phyloP scores from a whole-genome alignment of 2,888 invertebrate species.

The Dicycla oo region DNA sequence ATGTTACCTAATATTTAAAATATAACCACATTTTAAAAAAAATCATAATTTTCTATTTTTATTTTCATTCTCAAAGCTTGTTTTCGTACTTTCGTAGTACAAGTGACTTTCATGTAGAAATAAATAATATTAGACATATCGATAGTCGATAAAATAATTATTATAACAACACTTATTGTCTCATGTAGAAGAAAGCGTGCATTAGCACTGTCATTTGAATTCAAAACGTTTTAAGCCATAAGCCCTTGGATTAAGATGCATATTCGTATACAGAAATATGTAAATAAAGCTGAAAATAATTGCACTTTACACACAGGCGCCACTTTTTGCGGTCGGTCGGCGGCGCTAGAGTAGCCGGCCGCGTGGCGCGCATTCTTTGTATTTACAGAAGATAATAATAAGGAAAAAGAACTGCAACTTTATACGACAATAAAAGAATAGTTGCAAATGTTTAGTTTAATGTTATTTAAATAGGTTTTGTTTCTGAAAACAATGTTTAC shows the following conservation, averaged over 20 bases:
- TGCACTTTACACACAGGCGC: conserved; percentile 60
- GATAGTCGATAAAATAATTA: conserved; percentile 57
- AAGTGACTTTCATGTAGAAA: not conserved
- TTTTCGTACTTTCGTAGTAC: not conserved
- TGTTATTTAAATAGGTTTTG: not conserved
- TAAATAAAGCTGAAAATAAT: conserved; percentile 63
- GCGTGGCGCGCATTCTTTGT: conserved; percentile 75
- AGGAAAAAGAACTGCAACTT: conserved; percentile 65
- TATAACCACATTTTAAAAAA: not conserved
- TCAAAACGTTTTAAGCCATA: conserved; percentile 30
- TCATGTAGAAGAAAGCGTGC: conserved; percentile 47
- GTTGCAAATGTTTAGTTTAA: conserved; percentile 4
- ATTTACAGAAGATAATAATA: conserved; percentile 56
- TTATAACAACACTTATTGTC: conserved; percentile 26
- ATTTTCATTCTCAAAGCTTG: not conserved
- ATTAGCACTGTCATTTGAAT: conserved; percentile 21
- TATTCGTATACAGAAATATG: conserved; percentile 7
- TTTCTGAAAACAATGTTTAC: not conserved
- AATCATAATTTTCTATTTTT: not conserved
- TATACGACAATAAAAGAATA: conserved; percentile 59
- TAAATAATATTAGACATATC: conserved; percentile 39
- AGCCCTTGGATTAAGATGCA: rapidly evolving
- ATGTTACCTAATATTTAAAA: not conserved
- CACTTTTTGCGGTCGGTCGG: conserved; percentile 72
- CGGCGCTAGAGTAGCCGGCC: conserved; percentile 70